Base-by-base conservation (phyloP, 2,888 invertebrate species). In the Andrena camellia region DNA sequence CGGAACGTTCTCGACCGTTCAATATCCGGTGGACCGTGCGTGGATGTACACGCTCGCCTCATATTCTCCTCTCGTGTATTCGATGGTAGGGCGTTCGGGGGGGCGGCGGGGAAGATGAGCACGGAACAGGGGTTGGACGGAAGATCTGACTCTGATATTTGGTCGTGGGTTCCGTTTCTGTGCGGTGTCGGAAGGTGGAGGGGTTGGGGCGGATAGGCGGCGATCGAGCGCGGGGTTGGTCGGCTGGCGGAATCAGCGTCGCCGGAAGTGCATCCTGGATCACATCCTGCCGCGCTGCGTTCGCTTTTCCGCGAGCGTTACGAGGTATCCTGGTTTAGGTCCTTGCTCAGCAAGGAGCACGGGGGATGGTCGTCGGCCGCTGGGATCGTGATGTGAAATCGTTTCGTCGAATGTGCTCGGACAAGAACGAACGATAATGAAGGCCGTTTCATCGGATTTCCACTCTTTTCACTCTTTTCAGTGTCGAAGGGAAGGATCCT, bases 201-300 rank as follows among this genome's bases (percentile, higher is more conserved):
- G 42, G 42, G 42, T n/a, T n/a, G 42, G 71, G 72, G 68, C 35
- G 71, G 62, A 62, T 77, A 76, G 77, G 76, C 42, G 81, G 75
- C 70, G 82, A 77, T 73, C 66, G 79, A 63, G 71, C 31, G 26
- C 33, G 68, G 59, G 66, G 70, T 42, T 54, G 67, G 68, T 59
- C 75, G 67, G 54, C 35, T 64, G 83, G 74, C 60, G 81, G 86
- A 89, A 89, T 86, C 88, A 86, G 86, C 52, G 81, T 64, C 66
- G 78, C 72, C 86, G 89, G 89, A 89, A 89, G 89, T 78, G 86
- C 88, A 89, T 88, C 86, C 86, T 79, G 83, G 85, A 86, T 89
- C 83, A 80, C 80, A 88, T 89, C 89, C 88, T 85, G 89, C 80
- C 71, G 66, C 81, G 81, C 86, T 82, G 80, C 88, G 84, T 85